These are phyloP conservation scores for Meliscaeva auricollis DNA, from an alignment of 2,888 invertebrate species.

Conservation along the genomic window DNA sequence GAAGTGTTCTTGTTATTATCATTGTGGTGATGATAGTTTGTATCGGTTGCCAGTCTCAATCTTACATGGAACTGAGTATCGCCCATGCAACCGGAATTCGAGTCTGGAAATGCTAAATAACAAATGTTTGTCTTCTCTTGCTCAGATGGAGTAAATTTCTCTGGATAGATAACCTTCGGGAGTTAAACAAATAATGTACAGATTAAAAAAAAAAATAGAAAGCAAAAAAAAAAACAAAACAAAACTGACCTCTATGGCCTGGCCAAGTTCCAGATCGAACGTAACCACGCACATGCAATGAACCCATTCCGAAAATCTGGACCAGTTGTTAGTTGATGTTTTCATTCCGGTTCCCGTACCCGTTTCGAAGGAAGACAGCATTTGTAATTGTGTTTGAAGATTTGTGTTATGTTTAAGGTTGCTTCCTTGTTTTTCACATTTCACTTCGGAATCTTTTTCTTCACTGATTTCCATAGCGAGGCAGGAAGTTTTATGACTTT, in stretches of 20 bases:
- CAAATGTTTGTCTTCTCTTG: conserved; percentile 97
- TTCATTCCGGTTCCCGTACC: background rate
- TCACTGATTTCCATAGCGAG: conserved; percentile 6
- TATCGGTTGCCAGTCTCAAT: conserved; percentile 88
- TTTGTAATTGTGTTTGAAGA: too few species aligned
- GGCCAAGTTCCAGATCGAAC: conserved; percentile 99
- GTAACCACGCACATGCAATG: conserved; percentile 99
- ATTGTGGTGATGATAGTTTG: conserved; percentile 79
- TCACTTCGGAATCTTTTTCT: background rate
- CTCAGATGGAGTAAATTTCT: conserved; percentile 88
- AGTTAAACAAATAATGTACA: background rate
- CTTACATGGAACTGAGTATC: conserved; percentile 99
- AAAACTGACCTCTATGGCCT: conserved; percentile 94
- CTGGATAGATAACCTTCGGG: conserved; percentile 79
- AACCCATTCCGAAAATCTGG: conserved; percentile 95
- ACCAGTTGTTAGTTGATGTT: conserved; percentile 85
- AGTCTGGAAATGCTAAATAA: conserved; percentile 99
- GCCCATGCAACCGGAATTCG: conserved; percentile 99
- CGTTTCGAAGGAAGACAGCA: too few species aligned
- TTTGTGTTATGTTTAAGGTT: background rate
- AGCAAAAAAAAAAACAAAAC: background rate
- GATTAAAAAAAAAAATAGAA: too few species aligned
- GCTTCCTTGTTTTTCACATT: background rate
- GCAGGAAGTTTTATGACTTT: background rate
- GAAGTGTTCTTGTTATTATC: conserved; percentile 34